Evolutionary conservation across 2,113 vertebrate species (phyloP), one percentile per base, ranked within the genome.

Genomic region (Cyanoliseus patagonus): DNA sequence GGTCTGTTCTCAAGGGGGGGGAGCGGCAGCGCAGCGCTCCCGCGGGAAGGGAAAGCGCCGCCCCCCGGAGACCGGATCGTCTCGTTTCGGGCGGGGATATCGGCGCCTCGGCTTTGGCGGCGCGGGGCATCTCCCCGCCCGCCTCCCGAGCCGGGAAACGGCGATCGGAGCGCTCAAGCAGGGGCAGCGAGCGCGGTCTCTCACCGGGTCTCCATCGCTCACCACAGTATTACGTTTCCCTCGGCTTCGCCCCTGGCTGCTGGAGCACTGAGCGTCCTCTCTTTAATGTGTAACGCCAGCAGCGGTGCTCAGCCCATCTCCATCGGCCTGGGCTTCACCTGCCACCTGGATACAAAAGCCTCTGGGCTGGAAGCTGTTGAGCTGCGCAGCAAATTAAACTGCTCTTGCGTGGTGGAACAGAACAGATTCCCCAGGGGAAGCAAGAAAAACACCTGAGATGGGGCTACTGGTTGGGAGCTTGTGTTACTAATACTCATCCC

Each of bases 201-300:
- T 90, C 59, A 30, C 22, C 27, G 77, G 57, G 17, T 16, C 39
- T 12, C 18, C 5, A 7, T 39, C 6, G 9, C 35, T 59, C 69
- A 11, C 13, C 27, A 0, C 59, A 6, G 23, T 1, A 0, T n/a
- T 35, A 4, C 1, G 2, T 14, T 69, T 16, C 5, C 18, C 61
- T 52, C 18, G 13, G 46, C 46, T 73, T 31, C 24, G 23, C 5
- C 52, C 33, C 39, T 10, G 20, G 7, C 67, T 7, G 39, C 61
- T 11, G 35, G 35, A 49, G 53, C 2, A 20, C 5, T 20, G 52
- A 5, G 68, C 27, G 44, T 57, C 10, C 44, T 19, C 63, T 24
- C 73, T 19, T 8, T 3, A 3, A 19, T 1, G 33, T 2, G 3
- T 13, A 2, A 42, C 39, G 55, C 19, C 63, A 15, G 49, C 7